A percentile compares a stretch with the other conserved stretches of the same genome.
phyloP scores from a whole-genome alignment of 2,797 vertebrate species.

The Peromyscus eremicus region DNA sequence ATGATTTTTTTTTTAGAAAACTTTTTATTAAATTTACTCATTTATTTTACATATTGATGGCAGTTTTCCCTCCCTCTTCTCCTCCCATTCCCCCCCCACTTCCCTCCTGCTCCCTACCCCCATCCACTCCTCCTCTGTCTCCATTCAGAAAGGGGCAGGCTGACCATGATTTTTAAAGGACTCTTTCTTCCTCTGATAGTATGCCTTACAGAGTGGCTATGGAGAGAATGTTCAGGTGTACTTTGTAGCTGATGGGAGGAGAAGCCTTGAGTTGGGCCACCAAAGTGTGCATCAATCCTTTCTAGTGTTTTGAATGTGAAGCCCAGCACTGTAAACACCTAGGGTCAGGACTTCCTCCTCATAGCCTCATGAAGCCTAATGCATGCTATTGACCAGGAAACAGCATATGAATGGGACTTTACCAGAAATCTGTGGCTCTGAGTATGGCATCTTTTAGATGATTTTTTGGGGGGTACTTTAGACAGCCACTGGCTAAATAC shows the following conservation, averaged over 20 bases:
- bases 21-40: no score
- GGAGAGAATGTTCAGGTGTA: not conserved
- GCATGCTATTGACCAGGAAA: not conserved
- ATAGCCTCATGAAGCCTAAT: accelerated
- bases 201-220: not conserved
- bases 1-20: not conserved
- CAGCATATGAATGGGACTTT: not conserved
- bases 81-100: no score
- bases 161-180: not conserved
- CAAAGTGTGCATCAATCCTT: not conserved
- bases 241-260: not conserved
- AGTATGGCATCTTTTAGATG: not conserved
- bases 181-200: not conserved
- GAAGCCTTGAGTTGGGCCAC: not conserved
- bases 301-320: not conserved
- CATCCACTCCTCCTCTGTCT: no score
- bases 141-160: no score
- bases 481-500: not conserved
- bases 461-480: not conserved
- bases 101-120: no score
- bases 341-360: not conserved
- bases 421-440: not conserved
- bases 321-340: not conserved
- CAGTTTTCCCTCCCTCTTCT: no score
- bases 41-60: no score